A percentile compares a stretch with the other conserved stretches of the same genome.
These are phyloP conservation scores for Pelochelys cantorii DNA, from an alignment of 2,797 vertebrate species.

Conservation along the genomic window DNA sequence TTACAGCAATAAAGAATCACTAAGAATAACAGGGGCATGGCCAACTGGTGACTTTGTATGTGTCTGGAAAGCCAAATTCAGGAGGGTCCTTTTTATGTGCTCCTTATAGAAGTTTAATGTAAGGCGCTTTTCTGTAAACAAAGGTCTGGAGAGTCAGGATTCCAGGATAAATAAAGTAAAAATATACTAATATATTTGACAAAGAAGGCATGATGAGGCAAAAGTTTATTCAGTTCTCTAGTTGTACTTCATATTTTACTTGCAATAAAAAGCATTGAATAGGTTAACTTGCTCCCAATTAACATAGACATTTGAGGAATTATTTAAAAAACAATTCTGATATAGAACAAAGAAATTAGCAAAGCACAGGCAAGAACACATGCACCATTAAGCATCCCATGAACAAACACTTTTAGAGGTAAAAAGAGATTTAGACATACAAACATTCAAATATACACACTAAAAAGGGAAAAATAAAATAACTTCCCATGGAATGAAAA, in stretches of 20 bases:
- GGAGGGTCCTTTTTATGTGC: fast-evolving
- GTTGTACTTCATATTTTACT: neutral
- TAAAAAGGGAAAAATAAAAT: neutral
- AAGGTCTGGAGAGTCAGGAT: neutral
- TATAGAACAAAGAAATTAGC: neutral
- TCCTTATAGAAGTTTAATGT: neutral
- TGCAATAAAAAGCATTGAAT: neutral
- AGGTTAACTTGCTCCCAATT: neutral
- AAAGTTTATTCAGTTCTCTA: neutral
- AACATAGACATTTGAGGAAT: neutral
- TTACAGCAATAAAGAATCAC: conserved; percentile 18
- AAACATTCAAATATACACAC: neutral
- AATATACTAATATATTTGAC: fast-evolving
- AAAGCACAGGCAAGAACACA: neutral
- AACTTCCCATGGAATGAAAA: neutral
- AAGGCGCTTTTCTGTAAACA: neutral
- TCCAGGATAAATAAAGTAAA: neutral
- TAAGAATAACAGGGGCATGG: conserved; percentile 6
- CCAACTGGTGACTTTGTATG: neutral
- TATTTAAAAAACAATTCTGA: neutral
- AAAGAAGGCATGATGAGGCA: neutral
- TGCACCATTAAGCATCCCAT: neutral
- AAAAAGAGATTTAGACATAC: neutral
- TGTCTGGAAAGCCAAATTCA: neutral
- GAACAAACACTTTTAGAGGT: neutral